These are phyloP conservation scores for Tanypteryx hageni DNA, from an alignment of 2,888 invertebrate genomes.

Conservation along the genomic window DNA sequence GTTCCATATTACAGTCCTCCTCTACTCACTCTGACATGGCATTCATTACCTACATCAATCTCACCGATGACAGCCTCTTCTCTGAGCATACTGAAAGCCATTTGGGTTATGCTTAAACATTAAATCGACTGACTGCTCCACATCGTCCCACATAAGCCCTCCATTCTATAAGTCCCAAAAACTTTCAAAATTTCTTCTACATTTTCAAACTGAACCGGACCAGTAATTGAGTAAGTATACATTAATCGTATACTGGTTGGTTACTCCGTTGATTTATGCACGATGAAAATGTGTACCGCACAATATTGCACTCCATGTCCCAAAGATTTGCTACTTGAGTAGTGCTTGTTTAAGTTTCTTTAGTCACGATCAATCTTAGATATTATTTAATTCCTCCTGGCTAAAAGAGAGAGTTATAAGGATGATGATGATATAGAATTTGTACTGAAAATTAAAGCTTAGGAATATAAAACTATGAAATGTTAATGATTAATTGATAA, in stretches of 20 bases:
- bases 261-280: neutral
- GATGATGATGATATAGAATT: neutral
- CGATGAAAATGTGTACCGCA: neutral
- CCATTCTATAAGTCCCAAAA: neutral
- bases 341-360: neutral
- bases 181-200: neutral
- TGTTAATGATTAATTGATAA: neutral
- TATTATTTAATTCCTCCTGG: neutral
- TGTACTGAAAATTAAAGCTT: neutral
- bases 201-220: neutral
- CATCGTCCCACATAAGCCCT: conserved; percentile 9
- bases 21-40: conserved; percentile 68
- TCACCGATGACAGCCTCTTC: conserved; percentile 67
- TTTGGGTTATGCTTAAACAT: conserved; percentile 36
- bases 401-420: neutral
- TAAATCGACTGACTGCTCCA: conserved; percentile 16
- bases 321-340: neutral
- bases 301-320: neutral
- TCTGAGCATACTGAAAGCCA: conserved; percentile 66
- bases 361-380: neutral
- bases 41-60: conserved; percentile 68
- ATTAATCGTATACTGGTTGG: neutral
- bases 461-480: neutral
- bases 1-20: conserved; percentile 67
- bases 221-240: neutral